Evolutionary conservation across 1,140 invertebrate species (phyloP), one percentile per base, ranked within the genome.

Genomic region (Rhyacophila brunnea): DNA sequence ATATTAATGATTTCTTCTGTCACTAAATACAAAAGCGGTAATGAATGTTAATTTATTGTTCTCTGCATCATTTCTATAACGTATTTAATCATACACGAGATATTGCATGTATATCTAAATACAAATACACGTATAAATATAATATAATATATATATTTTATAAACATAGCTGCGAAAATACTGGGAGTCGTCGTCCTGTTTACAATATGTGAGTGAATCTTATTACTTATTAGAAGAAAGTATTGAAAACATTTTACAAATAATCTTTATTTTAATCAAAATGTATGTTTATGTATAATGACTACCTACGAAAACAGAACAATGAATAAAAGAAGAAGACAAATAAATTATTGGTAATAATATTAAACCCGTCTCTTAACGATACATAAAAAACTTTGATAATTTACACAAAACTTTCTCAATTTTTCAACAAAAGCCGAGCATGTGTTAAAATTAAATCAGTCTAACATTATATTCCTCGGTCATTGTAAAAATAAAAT

Each of bases 151-250:
- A 35, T 32, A 58, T 58, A 45, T 43, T 44, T 32, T 50, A 62
- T 54, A 47, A 50, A 56, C 54, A 50, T 54, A 54, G 59, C 52
- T 61, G 59, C 51, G 52, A 61, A 61, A 61, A 61, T 61, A 61
- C 59, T 55, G 59, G 34, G 47, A 55, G 50, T 55, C 14, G 35
- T 60, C 23, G 38, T 61, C 35, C 47, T 36, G 44, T 54, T 48
- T 42, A 51, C 35, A 38, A 7, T 44, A n/a, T n/a, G n/a, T n/a
- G n/a, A n/a, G 58, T 54, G 51, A 48, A 35, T 45, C 59, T 60
- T 55, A 55, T 36, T 20, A 14, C 10, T 48, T 20, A 14, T 10
- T 40, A 60, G 49, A 59, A 49, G 20, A 58, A 59, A 54, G 45
- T 46, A 53, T 47, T 5, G 50, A 47, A 35, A 60, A 58, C 38